Evolutionary conservation across 1,140 invertebrate genomes (phyloP), one percentile per base, ranked within the genome.

Genomic region (Pygmarrhopalites habei): DNA sequence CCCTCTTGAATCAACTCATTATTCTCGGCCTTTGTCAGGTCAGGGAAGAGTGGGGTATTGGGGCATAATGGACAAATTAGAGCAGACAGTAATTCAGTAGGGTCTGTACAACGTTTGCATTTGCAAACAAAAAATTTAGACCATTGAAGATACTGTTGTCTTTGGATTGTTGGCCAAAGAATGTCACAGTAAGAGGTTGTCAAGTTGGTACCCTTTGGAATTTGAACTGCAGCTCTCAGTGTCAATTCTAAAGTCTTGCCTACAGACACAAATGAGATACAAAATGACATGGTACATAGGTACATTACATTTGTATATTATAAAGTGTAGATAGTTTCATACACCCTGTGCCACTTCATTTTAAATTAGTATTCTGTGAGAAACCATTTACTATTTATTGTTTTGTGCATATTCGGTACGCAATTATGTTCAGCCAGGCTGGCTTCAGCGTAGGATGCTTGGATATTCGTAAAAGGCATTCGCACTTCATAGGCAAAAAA

Each of bases 111-210:
- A 23, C 75, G 61, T 51, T 58, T 30, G 60, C 75, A 76, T 0
- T 60, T 61, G 61, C 75, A 76, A 55, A 71, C 66, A 65, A 76
- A 76, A 56, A 73, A 72, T 60, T 76, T 76, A 23, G 71, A 72
- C 60, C 68, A 70, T 53, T 72, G 66, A 17, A 76, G 60, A 63
- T 73, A 71, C 2, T 73, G 67, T 25, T 75, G 65, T 2, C 75
- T 53, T 47, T 72, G 72, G 2, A 64, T 55, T 7, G 75, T 76
- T 5, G 71, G 70, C 75, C 74, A 76, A 12, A 76, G 61, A 7
- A 71, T 59, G 51, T 76, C 74, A 35, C 75, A 75, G 68, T 76
- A 76, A 46, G 74, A 74, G 2, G 72, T 71, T 23, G 70, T 66
- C 10, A 76, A 69, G 52, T 72, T 72, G 12, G 73, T 65, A 15